Percentiles rank a stretch among this genome's conserved stretches.
These are phyloP conservation scores for Iphiclides podalirius DNA, from an alignment of 2,888 invertebrate genomes.

Conservation along the genomic window DNA sequence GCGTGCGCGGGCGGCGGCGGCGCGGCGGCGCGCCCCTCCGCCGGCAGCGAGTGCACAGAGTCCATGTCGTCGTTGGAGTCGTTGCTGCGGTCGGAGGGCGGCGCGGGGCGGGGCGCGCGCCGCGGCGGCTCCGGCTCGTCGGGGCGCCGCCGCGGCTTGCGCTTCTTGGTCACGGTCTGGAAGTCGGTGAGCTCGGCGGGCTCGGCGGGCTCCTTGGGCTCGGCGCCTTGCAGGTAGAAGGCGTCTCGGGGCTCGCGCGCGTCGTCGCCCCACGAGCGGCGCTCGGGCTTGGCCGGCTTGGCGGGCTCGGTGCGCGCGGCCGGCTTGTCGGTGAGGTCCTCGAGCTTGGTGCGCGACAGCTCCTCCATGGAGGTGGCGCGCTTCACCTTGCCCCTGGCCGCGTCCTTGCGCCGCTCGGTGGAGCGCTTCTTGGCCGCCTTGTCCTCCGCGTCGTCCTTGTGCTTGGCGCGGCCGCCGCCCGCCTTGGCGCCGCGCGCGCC, in stretches of 20 bases:
- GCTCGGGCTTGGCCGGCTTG: constrained; percentile 44
- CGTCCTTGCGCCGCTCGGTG: constrained; percentile 67
- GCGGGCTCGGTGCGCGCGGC: constrained; percentile 77
- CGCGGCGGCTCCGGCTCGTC: constrained; percentile 56
- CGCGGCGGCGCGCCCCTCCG: constrained; percentile 83
- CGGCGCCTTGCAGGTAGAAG: constrained; percentile 43
- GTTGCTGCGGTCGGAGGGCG: constrained; percentile 89
- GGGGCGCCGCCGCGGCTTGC: constrained; percentile 86
- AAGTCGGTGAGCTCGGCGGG: constrained; percentile 85
- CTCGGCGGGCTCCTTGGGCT: constrained; percentile 46
- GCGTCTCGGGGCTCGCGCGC: constrained; percentile 49
- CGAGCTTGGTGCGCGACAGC: constrained; percentile 87
- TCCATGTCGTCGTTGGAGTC: constrained; percentile 91
- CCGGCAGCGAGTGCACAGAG: constrained; percentile 86
- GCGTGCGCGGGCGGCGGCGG: constrained; percentile 74
- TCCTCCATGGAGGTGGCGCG: constrained; percentile 91
- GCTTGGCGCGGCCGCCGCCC: constrained; percentile 46
- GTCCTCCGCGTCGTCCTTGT: constrained; percentile 64
- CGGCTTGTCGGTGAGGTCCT: constrained; percentile 82
- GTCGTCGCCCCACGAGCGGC: constrained; percentile 85
- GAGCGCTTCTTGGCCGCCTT: constrained; percentile 70
- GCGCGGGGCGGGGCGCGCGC: constrained; percentile 82
- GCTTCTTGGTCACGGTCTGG: constrained; percentile 90
- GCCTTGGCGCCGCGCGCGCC: constrained; percentile 54
- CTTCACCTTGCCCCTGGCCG: constrained; percentile 70